These are phyloP conservation scores for Petrocephalus sullivani DNA, from an alignment of 2,797 vertebrate species.

Conservation along the genomic window DNA sequence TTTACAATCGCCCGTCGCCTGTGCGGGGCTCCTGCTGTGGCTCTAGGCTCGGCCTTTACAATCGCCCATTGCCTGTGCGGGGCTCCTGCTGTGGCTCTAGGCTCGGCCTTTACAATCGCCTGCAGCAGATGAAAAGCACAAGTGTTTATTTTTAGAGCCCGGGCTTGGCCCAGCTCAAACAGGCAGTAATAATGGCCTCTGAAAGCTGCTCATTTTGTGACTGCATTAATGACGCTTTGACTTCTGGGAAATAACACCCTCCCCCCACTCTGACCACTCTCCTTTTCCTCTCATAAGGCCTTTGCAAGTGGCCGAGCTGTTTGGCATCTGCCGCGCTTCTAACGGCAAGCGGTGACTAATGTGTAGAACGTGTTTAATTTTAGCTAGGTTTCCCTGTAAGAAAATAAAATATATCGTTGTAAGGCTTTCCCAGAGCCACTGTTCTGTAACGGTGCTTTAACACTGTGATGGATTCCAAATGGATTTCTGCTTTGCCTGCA, in stretches of 20 bases:
- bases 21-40: no score
- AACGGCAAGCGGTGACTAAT: not conserved
- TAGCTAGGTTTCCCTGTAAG: not conserved
- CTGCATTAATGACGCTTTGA: conserved; percentile 16
- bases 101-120: not conserved
- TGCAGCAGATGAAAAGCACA: not conserved
- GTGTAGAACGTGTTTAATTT: not conserved
- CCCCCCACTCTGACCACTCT: not conserved
- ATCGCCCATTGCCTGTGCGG: not conserved
- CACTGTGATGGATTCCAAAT: not conserved
- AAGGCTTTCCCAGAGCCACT: not conserved
- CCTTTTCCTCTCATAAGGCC: not conserved
- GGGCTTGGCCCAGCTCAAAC: not conserved
- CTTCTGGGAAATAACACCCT: conserved; percentile 4
- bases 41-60: not conserved
- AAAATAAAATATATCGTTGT: not conserved
- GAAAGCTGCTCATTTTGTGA: not conserved
- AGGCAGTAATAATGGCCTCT: not conserved
- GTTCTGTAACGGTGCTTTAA: not conserved
- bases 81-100: not conserved
- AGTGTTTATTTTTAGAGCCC: conserved; percentile 9
- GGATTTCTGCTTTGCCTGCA: not conserved
- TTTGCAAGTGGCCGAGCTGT: not conserved
- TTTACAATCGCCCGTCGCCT: not conserved
- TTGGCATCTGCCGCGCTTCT: not conserved